Percentiles rank a stretch among this genome's conserved stretches.
Evolutionary conservation across 1,140 invertebrate species (phyloP).

Genomic region (Drosophila paulistorum): DNA sequence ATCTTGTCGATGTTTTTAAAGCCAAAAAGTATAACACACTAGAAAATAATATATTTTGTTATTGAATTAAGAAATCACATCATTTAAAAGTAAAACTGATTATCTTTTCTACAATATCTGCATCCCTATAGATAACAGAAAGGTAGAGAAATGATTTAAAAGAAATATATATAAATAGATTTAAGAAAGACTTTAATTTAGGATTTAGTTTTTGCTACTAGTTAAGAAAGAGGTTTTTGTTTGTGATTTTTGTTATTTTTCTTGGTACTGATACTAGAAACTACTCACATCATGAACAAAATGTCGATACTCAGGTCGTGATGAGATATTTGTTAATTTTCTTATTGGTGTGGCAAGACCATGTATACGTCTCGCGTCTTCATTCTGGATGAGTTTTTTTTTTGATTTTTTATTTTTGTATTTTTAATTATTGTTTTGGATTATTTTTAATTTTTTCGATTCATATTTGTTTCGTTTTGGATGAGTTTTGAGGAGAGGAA

Average conservation of each 20-base stretch:
- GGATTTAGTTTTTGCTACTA: constrained; percentile 48
- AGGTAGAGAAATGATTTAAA: neutral
- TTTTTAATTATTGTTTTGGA: constrained; percentile 39
- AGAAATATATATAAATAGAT: neutral
- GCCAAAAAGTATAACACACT: neutral
- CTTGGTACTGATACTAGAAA: constrained; percentile 67
- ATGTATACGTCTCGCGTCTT: constrained; percentile 83
- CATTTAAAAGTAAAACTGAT: no score
- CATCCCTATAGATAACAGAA: neutral
- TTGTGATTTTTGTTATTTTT: constrained; percentile 28
- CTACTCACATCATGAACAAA: constrained; percentile 83
- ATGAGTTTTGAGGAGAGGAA: constrained; percentile 75
- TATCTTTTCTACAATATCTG: neutral
- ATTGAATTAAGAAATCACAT: no score
- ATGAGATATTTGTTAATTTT: constrained; percentile 83
- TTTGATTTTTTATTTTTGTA: constrained; percentile 54
- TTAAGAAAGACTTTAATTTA: constrained; percentile 28
- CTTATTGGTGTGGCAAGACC: constrained; percentile 83
- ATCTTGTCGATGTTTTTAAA: neutral
- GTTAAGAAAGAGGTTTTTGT: constrained; percentile 42
- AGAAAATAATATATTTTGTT: no score
- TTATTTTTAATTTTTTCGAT: constrained; percentile 34
- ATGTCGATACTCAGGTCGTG: constrained; percentile 83
- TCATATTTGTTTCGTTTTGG: constrained; percentile 41
- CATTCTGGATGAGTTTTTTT: constrained; percentile 80